Evolutionary conservation across 2,113 vertebrate species (phyloP), one percentile per base, ranked within the genome.

Genomic region (Galeopterus variegatus): DNA sequence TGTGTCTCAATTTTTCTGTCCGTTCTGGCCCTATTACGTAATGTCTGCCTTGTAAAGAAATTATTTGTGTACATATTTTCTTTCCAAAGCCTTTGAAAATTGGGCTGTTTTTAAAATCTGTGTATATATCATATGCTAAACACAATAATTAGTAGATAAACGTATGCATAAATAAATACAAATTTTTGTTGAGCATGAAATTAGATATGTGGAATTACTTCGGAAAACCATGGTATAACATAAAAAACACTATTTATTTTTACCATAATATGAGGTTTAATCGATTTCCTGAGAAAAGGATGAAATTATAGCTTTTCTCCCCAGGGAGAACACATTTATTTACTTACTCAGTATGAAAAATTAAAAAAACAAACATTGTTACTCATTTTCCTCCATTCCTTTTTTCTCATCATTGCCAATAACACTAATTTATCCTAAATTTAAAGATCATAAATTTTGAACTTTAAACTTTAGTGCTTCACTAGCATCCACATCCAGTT

Each of bases 241-340:
- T 64, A 48, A 88, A 92, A 93, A 88, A 70, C 65, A 48, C 7
- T 48, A 31, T 26, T 52, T 90, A 50, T 58, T 90, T 94, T 86
- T 69, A 90, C 1, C 10, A 94, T 88, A 73, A 86, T 77, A 95
- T 90, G 28, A 91, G 21, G 52, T 82, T 84, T 87, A 90, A 83
- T 0, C 92, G 70, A 91, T 62, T 93, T 48, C 19, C 36, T 70
- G 15, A 52, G 79, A 90, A 96, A 92, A 75, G 5, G 5, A 6
- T 41, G 4, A 75, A 86, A 93, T 52, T 67, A 84, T 0, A 86
- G 28, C 52, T 89, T 93, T 91, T 90, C 26, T 94, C 9, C 52
- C n/a, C 0, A 93, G 9, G 31, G 10, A 77, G 64, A 95, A 91
- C 58, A 88, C n/a, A 86, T 64, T 88, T 80, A 93, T 60, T 90